Evolutionary conservation across 64 coral and sea anemone genomes (phyloP), one percentile per base, ranked within the genome.

Genomic region (Platygyra sinensis): DNA sequence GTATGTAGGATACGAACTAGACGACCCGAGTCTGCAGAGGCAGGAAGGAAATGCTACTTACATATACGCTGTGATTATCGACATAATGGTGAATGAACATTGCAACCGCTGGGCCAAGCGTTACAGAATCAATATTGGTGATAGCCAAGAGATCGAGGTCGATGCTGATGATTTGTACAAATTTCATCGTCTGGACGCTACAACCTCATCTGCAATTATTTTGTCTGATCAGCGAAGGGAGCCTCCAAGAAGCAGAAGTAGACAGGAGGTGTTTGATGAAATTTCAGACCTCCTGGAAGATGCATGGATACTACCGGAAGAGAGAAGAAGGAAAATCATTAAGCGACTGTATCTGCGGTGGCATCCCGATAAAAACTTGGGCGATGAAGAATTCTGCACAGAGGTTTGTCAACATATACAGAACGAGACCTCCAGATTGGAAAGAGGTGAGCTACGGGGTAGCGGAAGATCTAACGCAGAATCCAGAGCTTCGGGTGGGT

Each of bases 1-100:
- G 5, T 96, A 96, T 19, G 94, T 96, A 0, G 94, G 90, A 14
- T 96, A 86, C 63, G 90, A 96, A 83, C 73, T 96, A 1, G 90
- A 92, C 39, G 94, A 95, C 60, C 94, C 94, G 51, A 95, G 86
- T 55, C 78, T 95, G 54, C 67, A 79, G 15, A 22, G 69, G 4
- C 85, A 92, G 52, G 86, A 89, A 9, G 94, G 86, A 10, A 57
- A 30, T 29, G 85, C 94, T 17, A 95, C 90, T 0, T 95, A 92
- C 78, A 92, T 95, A 59, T 89, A 95, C 61, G 94, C 90, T 16
- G 76, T 92, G 11, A 74, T 95, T 28, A 73, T 96, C 11, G 86
- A 90, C 42, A 73, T 80, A 2, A 65, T 92, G 25, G 71, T 32
- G 6, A 86, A 89, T 69, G 86, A 83, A 61, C 19, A 8, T 65